Evolutionary conservation across 2,113 vertebrate genomes (phyloP).

Genomic region (Scalopus aquaticus): DNA sequence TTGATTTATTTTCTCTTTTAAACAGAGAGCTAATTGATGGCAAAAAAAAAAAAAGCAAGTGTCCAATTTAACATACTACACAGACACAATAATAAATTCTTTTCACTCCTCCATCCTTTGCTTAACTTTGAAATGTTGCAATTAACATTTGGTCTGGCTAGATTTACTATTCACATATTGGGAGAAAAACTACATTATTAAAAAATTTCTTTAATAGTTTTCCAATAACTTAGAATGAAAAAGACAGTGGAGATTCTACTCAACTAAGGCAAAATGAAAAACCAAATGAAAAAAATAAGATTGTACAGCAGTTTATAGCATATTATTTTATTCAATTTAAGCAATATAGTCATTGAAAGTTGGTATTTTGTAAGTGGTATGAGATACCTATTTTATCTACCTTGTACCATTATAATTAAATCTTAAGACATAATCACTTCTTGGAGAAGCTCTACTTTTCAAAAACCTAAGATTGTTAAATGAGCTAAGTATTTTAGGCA

Average conservation of each 20-base stretch:
- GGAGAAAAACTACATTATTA: neutral
- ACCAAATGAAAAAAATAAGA: neutral
- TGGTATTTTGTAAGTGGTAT: neutral
- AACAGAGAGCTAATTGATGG: conserved; percentile 8
- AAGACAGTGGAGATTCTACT: neutral
- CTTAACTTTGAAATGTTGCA: neutral
- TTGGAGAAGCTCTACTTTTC: neutral
- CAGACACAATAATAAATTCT: neutral
- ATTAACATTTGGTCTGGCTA: neutral
- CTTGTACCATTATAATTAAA: neutral
- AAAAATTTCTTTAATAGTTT: conserved; percentile 31
- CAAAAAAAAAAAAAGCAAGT: neutral
- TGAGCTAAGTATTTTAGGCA: neutral
- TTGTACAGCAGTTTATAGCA: neutral
- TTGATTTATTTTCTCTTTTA: conserved; percentile 35
- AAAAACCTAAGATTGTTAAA: neutral
- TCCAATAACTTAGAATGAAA: neutral
- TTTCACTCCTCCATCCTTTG: neutral
- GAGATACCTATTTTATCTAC: neutral
- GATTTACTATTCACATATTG: neutral
- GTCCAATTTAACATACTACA: neutral
- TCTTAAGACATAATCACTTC: neutral
- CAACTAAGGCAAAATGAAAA: neutral
- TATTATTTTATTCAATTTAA: neutral
- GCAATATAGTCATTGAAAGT: neutral